A percentile compares a stretch with the other conserved stretches of the same genome.
Conservation (phyloP, 2,113 vertebrate genomes). For the Anhinga anhinga region DNA sequence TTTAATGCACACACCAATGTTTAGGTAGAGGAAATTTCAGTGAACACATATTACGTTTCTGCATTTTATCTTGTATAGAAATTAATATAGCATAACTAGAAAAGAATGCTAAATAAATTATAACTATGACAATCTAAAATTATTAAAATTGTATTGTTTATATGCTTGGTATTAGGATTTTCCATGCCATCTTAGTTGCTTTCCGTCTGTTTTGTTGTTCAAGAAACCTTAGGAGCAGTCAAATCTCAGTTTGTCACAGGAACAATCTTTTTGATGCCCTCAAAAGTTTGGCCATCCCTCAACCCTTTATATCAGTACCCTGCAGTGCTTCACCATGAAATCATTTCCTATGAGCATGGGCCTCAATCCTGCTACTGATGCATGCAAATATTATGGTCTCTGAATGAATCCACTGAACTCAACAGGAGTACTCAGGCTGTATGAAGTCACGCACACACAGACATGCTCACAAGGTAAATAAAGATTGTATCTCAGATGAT, state of each 20-base stretch:
- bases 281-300: background rate
- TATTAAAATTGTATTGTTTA: background rate
- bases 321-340: background rate
- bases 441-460: background rate
- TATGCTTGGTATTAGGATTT: background rate
- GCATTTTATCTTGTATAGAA: background rate
- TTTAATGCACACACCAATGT: background rate
- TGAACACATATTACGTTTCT: background rate
- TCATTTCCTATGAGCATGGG: background rate
- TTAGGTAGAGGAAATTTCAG: background rate
- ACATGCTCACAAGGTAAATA: background rate
- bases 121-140: background rate
- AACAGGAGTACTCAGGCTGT: background rate
- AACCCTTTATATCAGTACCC: background rate
- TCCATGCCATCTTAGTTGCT: background rate
- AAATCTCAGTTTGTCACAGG: background rate
- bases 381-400: background rate
- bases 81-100: background rate
- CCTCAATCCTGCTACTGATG: background rate
- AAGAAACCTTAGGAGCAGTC: background rate
- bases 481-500: background rate
- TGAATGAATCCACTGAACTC: background rate
- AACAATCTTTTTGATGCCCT: background rate
- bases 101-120: background rate
- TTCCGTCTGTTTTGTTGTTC: background rate